A percentile compares a stretch with the other conserved stretches of the same genome.
These are phyloP conservation scores for Cryptoblepharus egeriae DNA, from an alignment of 2,797 vertebrate genomes.

Conservation along the genomic window DNA sequence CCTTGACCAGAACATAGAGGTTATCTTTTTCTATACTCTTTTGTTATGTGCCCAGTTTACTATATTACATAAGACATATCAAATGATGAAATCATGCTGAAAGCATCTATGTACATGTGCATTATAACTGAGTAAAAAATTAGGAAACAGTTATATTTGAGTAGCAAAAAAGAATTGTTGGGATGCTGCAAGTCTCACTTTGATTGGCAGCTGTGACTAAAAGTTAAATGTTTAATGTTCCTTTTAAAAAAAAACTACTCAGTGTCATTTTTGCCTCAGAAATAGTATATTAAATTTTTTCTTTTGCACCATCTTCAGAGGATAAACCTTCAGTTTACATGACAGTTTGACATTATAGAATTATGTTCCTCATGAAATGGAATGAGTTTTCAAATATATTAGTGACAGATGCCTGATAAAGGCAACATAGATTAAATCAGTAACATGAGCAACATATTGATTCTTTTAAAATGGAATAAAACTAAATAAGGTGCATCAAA, in stretches of 20 bases:
- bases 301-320: not conserved
- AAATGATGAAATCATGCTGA: not conserved
- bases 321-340: conserved; percentile 48
- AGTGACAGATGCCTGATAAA: conserved; percentile 27
- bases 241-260: not conserved
- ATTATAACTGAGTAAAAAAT: conserved; percentile 1
- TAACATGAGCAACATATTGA: not conserved
- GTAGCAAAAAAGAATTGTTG: conserved; percentile 43
- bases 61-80: not conserved
- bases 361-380: conserved; percentile 15
- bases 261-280: not conserved
- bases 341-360: conserved; percentile 16
- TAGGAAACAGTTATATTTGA: conserved; percentile 4
- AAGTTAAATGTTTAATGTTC: not conserved
- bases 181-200: not conserved
- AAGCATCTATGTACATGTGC: not conserved
- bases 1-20: not conserved
- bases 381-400: conserved; percentile 40
- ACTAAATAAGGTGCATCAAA: not conserved
- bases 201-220: not conserved
- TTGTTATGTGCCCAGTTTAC: not conserved
- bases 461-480: not conserved
- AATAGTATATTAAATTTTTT: conserved; percentile 8
- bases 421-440: conserved; percentile 24
- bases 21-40: not conserved